These are phyloP conservation scores for Slavum lentiscoides DNA, from an alignment of 2,888 invertebrate genomes.

Conservation along the genomic window DNA sequence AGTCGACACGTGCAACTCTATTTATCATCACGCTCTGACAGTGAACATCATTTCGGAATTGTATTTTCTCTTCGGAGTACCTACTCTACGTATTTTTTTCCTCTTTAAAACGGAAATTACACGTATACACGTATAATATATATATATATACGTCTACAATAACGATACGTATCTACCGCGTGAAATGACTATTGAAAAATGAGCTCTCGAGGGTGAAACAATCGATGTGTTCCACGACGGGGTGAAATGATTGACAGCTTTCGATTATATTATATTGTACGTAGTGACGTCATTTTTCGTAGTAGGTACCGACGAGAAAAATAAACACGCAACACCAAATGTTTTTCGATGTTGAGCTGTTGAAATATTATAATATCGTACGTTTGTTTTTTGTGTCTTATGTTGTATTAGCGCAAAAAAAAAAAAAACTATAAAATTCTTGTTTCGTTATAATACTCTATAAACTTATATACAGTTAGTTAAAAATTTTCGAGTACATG, in stretches of 20 bases:
- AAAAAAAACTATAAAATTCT: too few relatives aligned
- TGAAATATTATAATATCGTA: background rate
- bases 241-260: conserved; percentile 48
- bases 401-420: too few relatives aligned
- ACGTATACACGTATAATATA: background rate
- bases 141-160: background rate
- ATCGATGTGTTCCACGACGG: conserved; percentile 18
- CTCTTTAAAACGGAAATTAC: conserved; percentile 34
- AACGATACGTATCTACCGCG: background rate
- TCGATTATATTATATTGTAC: conserved; percentile 30
- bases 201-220: conserved; percentile 36
- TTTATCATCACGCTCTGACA: conserved; percentile 34
- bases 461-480: too few relatives aligned
- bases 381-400: background rate
- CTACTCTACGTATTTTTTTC: background rate
- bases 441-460: too few relatives aligned
- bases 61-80: background rate
- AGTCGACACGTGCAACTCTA: background rate
- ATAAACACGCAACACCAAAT: background rate
- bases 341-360: background rate
- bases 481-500: too few relatives aligned
- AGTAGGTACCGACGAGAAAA: background rate
- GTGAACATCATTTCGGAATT: conserved; percentile 18
- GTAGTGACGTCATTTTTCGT: conserved; percentile 26
- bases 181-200: conserved; percentile 45